Base-by-base conservation (phyloP, 1,140 invertebrate genomes). In the Bombus haemorrhoidalis region DNA sequence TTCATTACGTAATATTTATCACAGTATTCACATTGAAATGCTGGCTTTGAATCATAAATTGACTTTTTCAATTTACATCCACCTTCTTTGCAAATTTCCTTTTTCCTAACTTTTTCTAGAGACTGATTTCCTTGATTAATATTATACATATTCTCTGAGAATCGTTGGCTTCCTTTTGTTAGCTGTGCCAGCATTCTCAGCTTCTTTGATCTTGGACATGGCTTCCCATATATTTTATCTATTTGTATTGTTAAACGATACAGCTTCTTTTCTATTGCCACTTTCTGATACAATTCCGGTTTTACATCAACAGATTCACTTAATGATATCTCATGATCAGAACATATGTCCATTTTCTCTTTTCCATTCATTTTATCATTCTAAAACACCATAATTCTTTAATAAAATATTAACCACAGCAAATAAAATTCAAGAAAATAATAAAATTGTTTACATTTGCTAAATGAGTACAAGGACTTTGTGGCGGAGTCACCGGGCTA, bases 171-270 rank as follows among this genome's bases (percentile, higher is more conserved):
- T 6, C 71, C 34, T 6, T 82, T 88, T 57, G 76, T 83, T 9
- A 78, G 2, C 18, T 82, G 75, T 32, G 71, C 8, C 37, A 86
- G 15, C 37, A 47, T 41, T 22, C 34, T 34, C 34, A 78, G 47
- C 39, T 90, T 89, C 64, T 80, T 92, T n/a, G 83, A 90, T 32
- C 68, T 91, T 22, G 88, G 86, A 41, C 89, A 89, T 39, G 93
- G 91, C 64, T 87, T 91, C 28, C 89, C 59, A 53, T 89, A 80
- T 59, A 94, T 90, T 88, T 95, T 95, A 37, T 94, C 93, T 43
- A 95, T 94, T 32, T 94, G 91, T 87, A 95, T 93, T 0, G 90
- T 92, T 59, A 95, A 84, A 32, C 93, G 90, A 83, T 94, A 95
- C 28, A 87, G 53, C 25, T 87, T 90, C 15, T 79, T 76, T 25